phyloP scores from a whole-genome alignment of 2,888 invertebrate genomes.

The Phalangium opilio region DNA sequence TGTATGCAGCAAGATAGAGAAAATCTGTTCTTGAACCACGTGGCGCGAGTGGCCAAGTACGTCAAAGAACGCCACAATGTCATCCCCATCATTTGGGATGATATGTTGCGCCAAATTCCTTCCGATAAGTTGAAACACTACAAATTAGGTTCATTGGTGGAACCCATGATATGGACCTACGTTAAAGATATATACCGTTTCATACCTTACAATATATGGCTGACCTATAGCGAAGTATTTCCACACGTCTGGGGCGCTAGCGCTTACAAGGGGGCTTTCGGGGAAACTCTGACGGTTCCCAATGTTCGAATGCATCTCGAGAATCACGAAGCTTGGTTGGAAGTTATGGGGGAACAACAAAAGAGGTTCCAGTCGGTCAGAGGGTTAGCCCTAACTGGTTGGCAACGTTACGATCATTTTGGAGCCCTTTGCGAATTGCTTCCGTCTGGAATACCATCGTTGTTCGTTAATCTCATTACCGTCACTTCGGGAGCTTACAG shows the following conservation, averaged over 20 bases:
- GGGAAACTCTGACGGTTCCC: constrained; percentile 50
- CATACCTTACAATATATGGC: constrained; percentile 40
- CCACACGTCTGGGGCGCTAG: constrained; percentile 54
- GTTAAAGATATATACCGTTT: constrained; percentile 48
- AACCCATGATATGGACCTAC: constrained; percentile 70
- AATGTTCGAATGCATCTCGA: constrained; percentile 50
- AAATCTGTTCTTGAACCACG: constrained; percentile 14
- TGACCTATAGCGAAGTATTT: constrained; percentile 49
- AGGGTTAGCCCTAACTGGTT: constrained; percentile 26
- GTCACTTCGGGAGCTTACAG: constrained; percentile 35
- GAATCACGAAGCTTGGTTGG: constrained; percentile 52
- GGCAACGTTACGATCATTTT: constrained; percentile 29
- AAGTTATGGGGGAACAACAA: constrained; percentile 28
- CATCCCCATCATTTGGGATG: constrained; percentile 59
- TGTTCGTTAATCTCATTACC: constrained; percentile 24
- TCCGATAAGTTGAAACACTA: constrained; percentile 41
- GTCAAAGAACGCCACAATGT: constrained; percentile 44
- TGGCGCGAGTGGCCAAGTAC: constrained; percentile 38
- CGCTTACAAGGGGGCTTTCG: constrained; percentile 59
- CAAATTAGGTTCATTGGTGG: constrained; percentile 47
- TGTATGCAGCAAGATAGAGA: constrained; percentile 16
- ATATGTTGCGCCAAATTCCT: constrained; percentile 53
- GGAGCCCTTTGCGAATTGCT: constrained; percentile 27
- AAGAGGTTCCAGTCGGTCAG: constrained; percentile 21
- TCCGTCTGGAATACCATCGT: constrained; percentile 26